A percentile compares a stretch with the other conserved stretches of the same genome.
Conservation (phyloP, 2,797 vertebrate genomes). For the Botia kubotai region DNA sequence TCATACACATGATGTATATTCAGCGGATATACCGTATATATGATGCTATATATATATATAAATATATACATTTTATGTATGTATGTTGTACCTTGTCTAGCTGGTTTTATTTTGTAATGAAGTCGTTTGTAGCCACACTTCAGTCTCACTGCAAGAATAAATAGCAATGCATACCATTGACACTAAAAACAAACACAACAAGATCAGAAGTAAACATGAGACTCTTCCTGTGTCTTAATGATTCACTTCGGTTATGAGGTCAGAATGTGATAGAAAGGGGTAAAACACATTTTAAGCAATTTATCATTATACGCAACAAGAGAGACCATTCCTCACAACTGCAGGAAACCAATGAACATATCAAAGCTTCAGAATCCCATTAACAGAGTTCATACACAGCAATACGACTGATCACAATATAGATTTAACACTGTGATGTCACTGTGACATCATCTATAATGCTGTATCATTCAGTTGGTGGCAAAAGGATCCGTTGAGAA, state of each 20-base stretch:
- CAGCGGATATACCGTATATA: conserved; percentile 50
- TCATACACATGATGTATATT: conserved; percentile 52
- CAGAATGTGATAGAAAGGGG: conserved; percentile 34
- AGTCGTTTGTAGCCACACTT: conserved; percentile 63
- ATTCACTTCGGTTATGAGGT: conserved; percentile 57
- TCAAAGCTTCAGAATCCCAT: conserved; percentile 20
- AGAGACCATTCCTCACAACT: no score
- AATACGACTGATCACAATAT: conserved; percentile 4
- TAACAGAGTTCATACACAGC: not conserved
- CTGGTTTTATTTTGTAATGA: conserved; percentile 71
- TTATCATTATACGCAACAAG: no score
- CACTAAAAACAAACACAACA: conserved; percentile 8
- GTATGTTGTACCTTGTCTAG: conserved; percentile 64
- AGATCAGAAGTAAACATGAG: conserved; percentile 35
- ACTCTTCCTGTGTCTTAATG: conserved; percentile 30
- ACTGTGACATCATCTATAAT: conserved; percentile 14
- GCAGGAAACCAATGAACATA: not conserved
- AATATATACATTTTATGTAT: conserved; percentile 60
- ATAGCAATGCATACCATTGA: conserved; percentile 53
- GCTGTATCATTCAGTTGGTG: not conserved
- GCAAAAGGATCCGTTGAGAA: conserved; percentile 1
- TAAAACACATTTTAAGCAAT: conserved; percentile 45
- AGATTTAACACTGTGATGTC: conserved; percentile 25
- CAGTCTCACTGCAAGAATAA: conserved; percentile 63
- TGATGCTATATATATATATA: conserved; percentile 62